Evolutionary conservation across 2,888 invertebrate genomes (phyloP).

Genomic region (Flexamia atlantica): DNA sequence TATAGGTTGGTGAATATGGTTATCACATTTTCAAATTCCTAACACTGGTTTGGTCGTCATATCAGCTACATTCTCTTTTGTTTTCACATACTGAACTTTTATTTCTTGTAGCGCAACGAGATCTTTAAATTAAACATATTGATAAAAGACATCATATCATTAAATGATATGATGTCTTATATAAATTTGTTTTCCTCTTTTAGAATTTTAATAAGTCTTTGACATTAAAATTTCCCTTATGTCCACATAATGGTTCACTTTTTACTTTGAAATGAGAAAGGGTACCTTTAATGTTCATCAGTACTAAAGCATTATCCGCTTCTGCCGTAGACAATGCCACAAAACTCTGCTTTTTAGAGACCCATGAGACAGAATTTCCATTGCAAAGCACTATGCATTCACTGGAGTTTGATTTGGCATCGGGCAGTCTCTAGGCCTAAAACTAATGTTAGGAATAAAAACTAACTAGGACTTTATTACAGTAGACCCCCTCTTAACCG

Average conservation of each 20-base stretch:
- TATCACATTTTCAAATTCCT: too few species aligned
- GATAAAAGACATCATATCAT: slow-evolving; percentile 36
- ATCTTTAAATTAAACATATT: slow-evolving; percentile 44
- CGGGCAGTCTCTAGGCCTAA: too few species aligned
- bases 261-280: slow-evolving; percentile 27
- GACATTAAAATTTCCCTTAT: slow-evolving; percentile 25
- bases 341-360: slow-evolving; percentile 60
- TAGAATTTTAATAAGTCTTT: slow-evolving; percentile 45
- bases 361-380: slow-evolving; percentile 61
- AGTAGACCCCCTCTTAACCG: too few species aligned
- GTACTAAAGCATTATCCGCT: slow-evolving; percentile 56
- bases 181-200: slow-evolving; percentile 39
- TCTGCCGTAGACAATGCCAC: slow-evolving; percentile 57
- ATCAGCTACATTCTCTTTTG: slow-evolving; percentile 14
- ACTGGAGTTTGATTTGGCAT: too few species aligned
- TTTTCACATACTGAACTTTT: slow-evolving; percentile 18
- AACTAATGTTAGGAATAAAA: too few species aligned
- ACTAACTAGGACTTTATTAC: too few species aligned
- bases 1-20: too few species aligned
- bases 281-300: not conserved
- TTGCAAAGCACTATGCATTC: slow-evolving; percentile 36
- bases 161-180: slow-evolving; percentile 34
- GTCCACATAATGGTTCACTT: not conserved
- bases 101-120: not conserved
- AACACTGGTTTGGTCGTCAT: slow-evolving; percentile 35